These are phyloP conservation scores for Aelia acuminata DNA, from an alignment of 2,888 invertebrate species.

Conservation along the genomic window DNA sequence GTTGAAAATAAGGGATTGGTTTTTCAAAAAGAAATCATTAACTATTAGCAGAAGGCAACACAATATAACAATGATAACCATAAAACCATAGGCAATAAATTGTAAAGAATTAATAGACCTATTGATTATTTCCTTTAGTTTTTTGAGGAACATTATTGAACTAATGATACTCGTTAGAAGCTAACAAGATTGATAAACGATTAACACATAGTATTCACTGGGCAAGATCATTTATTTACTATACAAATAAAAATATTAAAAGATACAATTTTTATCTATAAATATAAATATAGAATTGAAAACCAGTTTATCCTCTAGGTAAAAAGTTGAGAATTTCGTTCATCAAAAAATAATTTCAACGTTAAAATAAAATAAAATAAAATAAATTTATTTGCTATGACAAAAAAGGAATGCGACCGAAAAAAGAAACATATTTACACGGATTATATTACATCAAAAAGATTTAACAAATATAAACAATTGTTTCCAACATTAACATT, in stretches of 20 bases:
- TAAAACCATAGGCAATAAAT: neutral
- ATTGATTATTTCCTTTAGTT: neutral
- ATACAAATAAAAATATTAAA: neutral
- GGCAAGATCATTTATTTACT: neutral
- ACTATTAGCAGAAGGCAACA: neutral
- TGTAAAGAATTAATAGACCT: neutral
- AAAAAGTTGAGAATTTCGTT: neutral
- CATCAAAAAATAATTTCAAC: neutral
- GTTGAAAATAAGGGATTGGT: neutral
- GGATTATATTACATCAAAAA: slow-evolving; percentile 52
- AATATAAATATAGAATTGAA: slow-evolving; percentile 6
- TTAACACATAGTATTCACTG: neutral
- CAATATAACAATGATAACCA: neutral
- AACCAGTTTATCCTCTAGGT: neutral
- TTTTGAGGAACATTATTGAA: neutral
- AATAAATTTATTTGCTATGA: neutral
- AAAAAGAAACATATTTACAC: slow-evolving; percentile 57
- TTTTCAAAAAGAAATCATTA: neutral
- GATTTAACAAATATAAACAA: slow-evolving; percentile 37
- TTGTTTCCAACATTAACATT: slow-evolving; percentile 10
- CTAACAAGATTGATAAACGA: neutral
- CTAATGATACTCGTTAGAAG: neutral
- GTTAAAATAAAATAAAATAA: neutral
- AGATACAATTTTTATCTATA: neutral
- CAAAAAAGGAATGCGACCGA: slow-evolving; percentile 49